A percentile compares a stretch with the other conserved stretches of the same genome.
phyloP scores from a whole-genome alignment of 2,113 vertebrate species.

The Hippocampus mohnikei region DNA sequence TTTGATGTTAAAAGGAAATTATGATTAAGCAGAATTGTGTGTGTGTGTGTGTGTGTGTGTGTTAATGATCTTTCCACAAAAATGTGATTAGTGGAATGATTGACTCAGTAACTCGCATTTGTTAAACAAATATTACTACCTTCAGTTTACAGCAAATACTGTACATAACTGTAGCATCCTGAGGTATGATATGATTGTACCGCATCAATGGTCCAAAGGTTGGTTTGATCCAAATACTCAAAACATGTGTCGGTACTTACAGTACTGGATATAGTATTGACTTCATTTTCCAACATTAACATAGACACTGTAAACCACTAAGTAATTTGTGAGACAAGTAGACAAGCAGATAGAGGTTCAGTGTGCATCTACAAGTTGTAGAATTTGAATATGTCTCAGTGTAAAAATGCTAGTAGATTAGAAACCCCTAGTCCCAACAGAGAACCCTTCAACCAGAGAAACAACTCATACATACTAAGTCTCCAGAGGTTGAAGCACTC shows the following conservation, averaged over 20 bases:
- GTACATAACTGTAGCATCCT: background rate
- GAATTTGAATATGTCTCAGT: slow-evolving; percentile 34
- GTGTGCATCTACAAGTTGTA: background rate
- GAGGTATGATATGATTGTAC: background rate
- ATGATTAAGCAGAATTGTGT: no score
- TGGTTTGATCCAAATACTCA: background rate
- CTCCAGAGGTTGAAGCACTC: slow-evolving; percentile 80
- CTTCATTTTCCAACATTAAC: no score
- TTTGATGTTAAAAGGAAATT: background rate
- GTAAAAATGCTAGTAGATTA: slow-evolving; percentile 65
- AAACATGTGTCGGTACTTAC: background rate
- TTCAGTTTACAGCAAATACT: background rate
- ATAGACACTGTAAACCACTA: no score
- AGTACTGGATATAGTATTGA: background rate
- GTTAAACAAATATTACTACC: background rate
- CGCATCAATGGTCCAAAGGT: background rate
- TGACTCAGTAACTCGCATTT: background rate
- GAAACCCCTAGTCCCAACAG: slow-evolving; percentile 72
- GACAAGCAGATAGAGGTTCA: background rate
- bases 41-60: no score
- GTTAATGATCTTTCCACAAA: background rate
- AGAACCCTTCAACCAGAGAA: slow-evolving; percentile 76
- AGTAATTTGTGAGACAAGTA: background rate
- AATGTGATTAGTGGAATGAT: background rate
- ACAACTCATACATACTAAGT: slow-evolving; percentile 80